Conservation (phyloP, 2,113 vertebrate genomes). For the Marmota monax region DNA sequence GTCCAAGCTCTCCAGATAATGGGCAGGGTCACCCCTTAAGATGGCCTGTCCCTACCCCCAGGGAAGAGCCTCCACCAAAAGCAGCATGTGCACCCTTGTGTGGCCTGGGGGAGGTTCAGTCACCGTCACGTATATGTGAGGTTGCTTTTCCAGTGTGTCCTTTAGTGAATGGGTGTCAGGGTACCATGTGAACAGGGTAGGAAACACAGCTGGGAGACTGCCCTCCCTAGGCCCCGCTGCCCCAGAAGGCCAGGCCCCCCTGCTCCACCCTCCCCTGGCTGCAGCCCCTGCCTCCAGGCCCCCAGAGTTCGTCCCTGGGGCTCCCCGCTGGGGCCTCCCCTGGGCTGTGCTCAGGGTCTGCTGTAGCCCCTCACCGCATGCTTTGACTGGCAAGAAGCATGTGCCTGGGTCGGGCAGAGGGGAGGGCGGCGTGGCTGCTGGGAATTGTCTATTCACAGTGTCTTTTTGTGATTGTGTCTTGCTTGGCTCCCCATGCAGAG, state of each 20-base stretch:
- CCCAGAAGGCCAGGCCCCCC: too few relatives aligned
- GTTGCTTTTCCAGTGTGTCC: background rate
- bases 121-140: too few relatives aligned
- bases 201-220: too few relatives aligned
- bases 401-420: conserved; percentile 80
- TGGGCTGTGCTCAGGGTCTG: too few relatives aligned
- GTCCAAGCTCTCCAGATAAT: fast-evolving
- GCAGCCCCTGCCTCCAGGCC: too few relatives aligned
- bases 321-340: too few relatives aligned
- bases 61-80: background rate
- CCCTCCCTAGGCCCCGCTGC: too few relatives aligned
- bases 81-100: too few relatives aligned
- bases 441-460: conserved; percentile 80
- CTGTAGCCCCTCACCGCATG: conserved; percentile 40
- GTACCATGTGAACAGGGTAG: too few relatives aligned
- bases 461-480: conserved; percentile 90
- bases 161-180: background rate
- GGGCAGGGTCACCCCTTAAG: background rate
- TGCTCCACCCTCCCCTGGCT: too few relatives aligned
- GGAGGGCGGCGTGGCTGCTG: conserved; percentile 52
- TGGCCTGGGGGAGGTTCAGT: too few relatives aligned
- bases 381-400: background rate
- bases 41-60: background rate
- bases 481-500: conserved; percentile 92
- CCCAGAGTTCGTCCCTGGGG: too few relatives aligned